Evolutionary conservation across 2,113 vertebrate species (phyloP).

Genomic region (Phyllostomus discolor): DNA sequence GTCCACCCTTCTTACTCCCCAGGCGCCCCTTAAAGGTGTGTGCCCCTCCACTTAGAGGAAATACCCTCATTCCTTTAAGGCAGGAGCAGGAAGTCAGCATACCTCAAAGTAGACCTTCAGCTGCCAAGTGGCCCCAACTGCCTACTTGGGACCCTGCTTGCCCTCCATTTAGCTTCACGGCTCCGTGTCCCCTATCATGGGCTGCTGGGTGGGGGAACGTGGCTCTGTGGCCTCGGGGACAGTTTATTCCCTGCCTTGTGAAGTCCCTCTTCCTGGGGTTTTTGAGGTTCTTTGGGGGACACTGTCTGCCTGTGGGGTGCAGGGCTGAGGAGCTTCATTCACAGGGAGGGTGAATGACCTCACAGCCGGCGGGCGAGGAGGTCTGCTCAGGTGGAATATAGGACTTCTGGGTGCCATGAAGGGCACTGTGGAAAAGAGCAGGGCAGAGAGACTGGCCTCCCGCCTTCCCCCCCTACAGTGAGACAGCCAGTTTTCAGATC

Average conservation of each 20-base stretch:
- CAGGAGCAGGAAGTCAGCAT: not conserved
- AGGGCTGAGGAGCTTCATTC: not conserved
- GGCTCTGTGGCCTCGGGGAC: not conserved
- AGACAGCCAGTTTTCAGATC: not conserved
- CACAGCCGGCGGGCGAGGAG: not conserved
- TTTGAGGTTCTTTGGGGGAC: not conserved
- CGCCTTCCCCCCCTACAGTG: not conserved
- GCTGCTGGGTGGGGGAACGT: not conserved
- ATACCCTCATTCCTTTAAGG: not conserved
- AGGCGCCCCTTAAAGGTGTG: not conserved
- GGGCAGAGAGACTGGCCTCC: not conserved
- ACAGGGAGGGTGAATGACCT: not conserved
- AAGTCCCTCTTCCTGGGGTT: not conserved
- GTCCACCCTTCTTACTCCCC: not conserved
- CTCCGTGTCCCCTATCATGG: accelerated
- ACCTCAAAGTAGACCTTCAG: not conserved
- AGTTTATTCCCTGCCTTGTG: not conserved
- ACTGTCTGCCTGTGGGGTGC: not conserved
- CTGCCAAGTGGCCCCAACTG: not conserved
- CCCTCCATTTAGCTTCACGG: not conserved
- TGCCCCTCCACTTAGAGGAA: not conserved
- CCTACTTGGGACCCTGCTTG: not conserved
- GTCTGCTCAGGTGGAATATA: not conserved
- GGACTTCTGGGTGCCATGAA: not conserved
- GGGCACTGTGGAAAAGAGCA: not conserved